phyloP scores from a whole-genome alignment of 2,797 vertebrate genomes.

The Microchirus variegatus region DNA sequence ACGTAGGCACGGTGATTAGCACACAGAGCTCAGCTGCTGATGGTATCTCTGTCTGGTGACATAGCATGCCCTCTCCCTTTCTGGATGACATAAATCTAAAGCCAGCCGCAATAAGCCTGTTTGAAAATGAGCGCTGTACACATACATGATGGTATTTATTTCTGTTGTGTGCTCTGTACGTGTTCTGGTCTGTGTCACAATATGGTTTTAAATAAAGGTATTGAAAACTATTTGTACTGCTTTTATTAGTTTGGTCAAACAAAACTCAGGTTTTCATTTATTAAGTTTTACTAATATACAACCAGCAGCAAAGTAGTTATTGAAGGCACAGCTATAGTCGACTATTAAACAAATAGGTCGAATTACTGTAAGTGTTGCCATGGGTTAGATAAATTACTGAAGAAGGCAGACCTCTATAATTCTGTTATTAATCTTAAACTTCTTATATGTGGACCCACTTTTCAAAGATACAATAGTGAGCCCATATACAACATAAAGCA shows the following conservation, averaged over 20 bases:
- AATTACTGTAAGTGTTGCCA: too few species aligned
- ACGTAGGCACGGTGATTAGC: slow-evolving; percentile 65
- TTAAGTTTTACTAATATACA: too few species aligned
- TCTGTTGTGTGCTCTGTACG: slow-evolving; percentile 83
- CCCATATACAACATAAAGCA: too few species aligned
- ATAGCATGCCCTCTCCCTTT: slow-evolving; percentile 82
- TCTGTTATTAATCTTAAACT: too few species aligned
- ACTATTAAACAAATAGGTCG: too few species aligned
- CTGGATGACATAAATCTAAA: slow-evolving; percentile 79
- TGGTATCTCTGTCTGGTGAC: slow-evolving; percentile 75
- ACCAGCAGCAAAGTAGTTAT: too few species aligned
- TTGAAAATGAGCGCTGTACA: slow-evolving; percentile 82
- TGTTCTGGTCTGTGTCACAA: slow-evolving; percentile 83
- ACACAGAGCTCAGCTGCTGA: slow-evolving; percentile 63
- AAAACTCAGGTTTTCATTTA: background rate
- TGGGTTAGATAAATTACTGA: too few species aligned
- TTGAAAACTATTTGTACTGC: slow-evolving; percentile 50
- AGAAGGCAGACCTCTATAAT: too few species aligned
- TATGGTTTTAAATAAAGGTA: slow-evolving; percentile 85
- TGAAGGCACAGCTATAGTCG: too few species aligned
- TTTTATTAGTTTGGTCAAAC: slow-evolving; percentile 3
- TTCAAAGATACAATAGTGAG: too few species aligned
- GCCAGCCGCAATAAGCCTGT: slow-evolving; percentile 84
- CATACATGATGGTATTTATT: slow-evolving; percentile 85
- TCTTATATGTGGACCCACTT: too few species aligned